These are phyloP conservation scores for Hesperophylax magnus DNA, from an alignment of 1,140 invertebrate genomes.

Conservation along the genomic window DNA sequence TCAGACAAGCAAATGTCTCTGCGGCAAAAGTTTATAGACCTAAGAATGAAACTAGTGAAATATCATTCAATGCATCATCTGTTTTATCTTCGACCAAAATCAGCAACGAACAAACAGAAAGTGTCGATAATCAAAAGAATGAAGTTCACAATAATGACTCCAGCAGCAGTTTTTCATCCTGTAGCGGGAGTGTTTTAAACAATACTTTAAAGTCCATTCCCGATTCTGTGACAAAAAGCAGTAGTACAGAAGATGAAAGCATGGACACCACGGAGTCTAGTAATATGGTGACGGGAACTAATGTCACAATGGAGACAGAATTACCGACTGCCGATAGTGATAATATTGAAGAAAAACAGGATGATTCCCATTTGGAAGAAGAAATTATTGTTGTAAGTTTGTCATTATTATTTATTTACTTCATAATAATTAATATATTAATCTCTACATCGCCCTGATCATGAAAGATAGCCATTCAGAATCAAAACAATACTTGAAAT, in stretches of 20 bases:
- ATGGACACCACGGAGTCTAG: constrained; percentile 19
- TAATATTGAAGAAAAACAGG: constrained; percentile 18
- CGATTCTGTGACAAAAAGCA: background rate
- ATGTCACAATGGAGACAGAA: constrained; percentile 16
- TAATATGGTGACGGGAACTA: background rate
- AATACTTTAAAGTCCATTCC: constrained; percentile 10
- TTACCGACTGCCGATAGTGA: background rate
- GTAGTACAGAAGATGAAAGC: background rate
- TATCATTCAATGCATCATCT: constrained; percentile 32
- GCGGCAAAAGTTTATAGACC: constrained; percentile 39
- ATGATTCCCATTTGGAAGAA: constrained; percentile 42
- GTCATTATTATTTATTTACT: background rate
- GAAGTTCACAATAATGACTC: background rate
- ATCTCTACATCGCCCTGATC: too few relatives aligned
- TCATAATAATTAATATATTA: too few relatives aligned
- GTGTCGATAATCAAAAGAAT: background rate
- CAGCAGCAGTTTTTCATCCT: background rate
- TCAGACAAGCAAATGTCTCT: constrained; percentile 53
- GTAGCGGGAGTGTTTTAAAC: background rate
- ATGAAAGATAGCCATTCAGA: too few relatives aligned
- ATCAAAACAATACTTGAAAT: too few relatives aligned
- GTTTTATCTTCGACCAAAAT: constrained; percentile 30
- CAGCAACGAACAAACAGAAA: constrained; percentile 6
- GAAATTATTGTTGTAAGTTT: constrained; percentile 42
- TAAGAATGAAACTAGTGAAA: constrained; percentile 42